These are phyloP conservation scores for Piscicola geometra DNA, from an alignment of 2,888 invertebrate species.

Conservation along the genomic window DNA sequence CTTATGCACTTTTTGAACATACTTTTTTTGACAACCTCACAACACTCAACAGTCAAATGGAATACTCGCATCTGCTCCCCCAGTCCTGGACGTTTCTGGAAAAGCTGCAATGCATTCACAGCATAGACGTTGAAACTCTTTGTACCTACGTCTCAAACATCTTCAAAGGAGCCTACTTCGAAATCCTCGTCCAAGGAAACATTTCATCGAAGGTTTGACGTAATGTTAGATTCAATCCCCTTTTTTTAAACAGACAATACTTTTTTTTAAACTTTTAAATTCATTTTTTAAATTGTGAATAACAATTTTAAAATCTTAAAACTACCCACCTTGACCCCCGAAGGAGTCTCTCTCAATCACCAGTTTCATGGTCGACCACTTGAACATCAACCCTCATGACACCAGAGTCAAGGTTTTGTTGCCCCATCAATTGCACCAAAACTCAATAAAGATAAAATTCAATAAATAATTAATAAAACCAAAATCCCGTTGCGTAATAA, in stretches of 20 bases:
- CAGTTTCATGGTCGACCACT: not conserved
- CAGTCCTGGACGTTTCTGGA: constrained; percentile 13
- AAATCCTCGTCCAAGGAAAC: constrained; percentile 21
- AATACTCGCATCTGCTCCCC: constrained; percentile 20
- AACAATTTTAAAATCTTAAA: not conserved
- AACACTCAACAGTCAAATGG: constrained; percentile 15
- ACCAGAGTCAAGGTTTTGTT: constrained; percentile 6
- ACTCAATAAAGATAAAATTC: no score
- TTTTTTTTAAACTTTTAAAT: no score
- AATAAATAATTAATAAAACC: no score
- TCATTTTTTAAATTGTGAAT: no score
- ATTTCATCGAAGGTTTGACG: constrained; percentile 19
- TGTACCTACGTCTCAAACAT: constrained; percentile 4
- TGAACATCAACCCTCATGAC: not conserved
- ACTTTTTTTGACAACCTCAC: no score
- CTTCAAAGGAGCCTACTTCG: constrained; percentile 21
- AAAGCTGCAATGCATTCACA: constrained; percentile 24
- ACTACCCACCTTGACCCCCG: not conserved
- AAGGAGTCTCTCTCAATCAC: not conserved
- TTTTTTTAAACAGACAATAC: no score
- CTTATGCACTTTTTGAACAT: no score
- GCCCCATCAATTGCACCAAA: no score
- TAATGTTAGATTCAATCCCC: no score
- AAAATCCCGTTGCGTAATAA: no score
- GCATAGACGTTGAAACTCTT: constrained; percentile 13